Evolutionary conservation across 2,113 vertebrate species (phyloP).

Genomic region (Steatornis caripensis): DNA sequence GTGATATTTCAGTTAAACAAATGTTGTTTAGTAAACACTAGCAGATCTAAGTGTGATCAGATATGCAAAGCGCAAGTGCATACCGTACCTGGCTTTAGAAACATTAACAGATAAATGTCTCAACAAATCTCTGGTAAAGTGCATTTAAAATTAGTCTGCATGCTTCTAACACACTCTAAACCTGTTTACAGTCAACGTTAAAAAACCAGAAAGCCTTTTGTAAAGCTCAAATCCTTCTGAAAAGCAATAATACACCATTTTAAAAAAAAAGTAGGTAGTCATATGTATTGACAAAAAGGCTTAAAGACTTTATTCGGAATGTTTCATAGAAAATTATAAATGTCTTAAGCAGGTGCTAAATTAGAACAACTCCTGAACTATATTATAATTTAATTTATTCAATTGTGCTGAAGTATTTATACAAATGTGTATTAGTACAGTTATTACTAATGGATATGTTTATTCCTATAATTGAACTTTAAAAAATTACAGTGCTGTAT

Average conservation of each 20-base stretch:
- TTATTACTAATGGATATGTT: not conserved
- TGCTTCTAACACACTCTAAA: not conserved
- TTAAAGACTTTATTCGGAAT: not conserved
- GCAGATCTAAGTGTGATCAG: not conserved
- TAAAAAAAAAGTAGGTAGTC: not conserved
- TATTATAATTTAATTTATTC: too few species aligned
- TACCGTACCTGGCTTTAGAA: not conserved
- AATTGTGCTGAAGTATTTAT: constrained; percentile 2
- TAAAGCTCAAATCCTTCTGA: not conserved
- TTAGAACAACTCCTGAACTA: not conserved
- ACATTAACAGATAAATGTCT: fast-evolving
- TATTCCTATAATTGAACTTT: not conserved
- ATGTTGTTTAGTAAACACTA: not conserved
- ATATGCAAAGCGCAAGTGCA: not conserved
- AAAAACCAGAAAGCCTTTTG: not conserved
- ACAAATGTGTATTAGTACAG: not conserved
- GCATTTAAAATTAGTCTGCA: not conserved
- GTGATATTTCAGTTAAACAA: not conserved
- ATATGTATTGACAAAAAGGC: not conserved
- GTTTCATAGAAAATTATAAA: not conserved
- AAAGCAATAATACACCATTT: not conserved
- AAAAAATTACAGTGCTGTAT: not conserved
- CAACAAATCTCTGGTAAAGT: not conserved
- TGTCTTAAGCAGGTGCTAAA: not conserved
- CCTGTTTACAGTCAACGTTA: not conserved